Conservation (phyloP, 1,140 invertebrate genomes). For the Probaryconus sp. region DNA sequence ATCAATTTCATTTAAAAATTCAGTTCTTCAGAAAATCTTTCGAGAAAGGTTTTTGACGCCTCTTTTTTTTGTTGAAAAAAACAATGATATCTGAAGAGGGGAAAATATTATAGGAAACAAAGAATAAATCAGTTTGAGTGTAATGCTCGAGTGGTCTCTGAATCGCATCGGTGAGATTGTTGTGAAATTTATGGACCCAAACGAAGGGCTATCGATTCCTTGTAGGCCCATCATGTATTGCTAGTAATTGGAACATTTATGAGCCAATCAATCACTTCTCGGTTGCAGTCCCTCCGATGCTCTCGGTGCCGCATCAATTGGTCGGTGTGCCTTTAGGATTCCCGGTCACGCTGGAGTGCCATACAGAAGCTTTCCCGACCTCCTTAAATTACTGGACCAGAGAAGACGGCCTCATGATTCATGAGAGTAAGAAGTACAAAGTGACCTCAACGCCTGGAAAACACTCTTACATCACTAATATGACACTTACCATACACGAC, state of each 20-base stretch:
- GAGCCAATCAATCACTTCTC: conserved; percentile 73
- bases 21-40: too few relatives aligned
- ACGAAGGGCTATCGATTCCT: conserved; percentile 62
- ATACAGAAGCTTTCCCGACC: conserved; percentile 93
- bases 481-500: conserved; percentile 87
- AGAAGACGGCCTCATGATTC: conserved; percentile 92
- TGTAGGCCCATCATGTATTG: conserved; percentile 64
- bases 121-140: conserved; percentile 28
- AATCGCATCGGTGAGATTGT: conserved; percentile 11
- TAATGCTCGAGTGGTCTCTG: conserved; percentile 14
- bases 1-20: too few relatives aligned
- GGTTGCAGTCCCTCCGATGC: conserved; percentile 90
- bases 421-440: conserved; percentile 89
- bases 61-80: too few relatives aligned
- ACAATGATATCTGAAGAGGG: background rate
- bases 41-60: too few relatives aligned
- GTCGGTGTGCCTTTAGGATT: conserved; percentile 89
- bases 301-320: conserved; percentile 93
- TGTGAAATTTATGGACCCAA: conserved; percentile 67
- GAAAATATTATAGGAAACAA: conserved; percentile 14
- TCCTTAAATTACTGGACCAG: conserved; percentile 95
- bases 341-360: conserved; percentile 91
- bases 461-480: conserved; percentile 89
- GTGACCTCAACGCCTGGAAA: conserved; percentile 73
- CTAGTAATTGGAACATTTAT: conserved; percentile 75